Evolutionary conservation across 2,113 vertebrate genomes (phyloP).

Genomic region (Laticauda colubrina): DNA sequence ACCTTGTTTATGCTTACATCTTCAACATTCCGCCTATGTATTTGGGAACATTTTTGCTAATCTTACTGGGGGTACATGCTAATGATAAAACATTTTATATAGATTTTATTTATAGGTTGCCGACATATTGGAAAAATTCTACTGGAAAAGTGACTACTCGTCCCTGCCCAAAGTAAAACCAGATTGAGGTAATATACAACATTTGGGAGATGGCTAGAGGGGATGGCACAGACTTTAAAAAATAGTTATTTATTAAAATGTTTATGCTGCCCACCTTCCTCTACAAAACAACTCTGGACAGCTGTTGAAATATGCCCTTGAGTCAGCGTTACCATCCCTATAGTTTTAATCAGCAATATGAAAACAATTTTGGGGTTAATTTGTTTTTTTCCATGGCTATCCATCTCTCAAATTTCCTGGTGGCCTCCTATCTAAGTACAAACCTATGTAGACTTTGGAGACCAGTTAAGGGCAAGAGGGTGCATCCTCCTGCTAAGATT

Average conservation of each 20-base stretch:
- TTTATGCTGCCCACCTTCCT: too few species aligned
- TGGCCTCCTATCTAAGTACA: neutral
- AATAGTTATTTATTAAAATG: neutral
- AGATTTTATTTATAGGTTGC: too few species aligned
- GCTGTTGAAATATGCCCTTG: neutral
- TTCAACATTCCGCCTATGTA: too few species aligned
- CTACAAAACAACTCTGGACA: too few species aligned
- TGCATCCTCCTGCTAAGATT: neutral
- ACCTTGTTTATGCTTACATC: too few species aligned
- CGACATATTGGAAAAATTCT: neutral
- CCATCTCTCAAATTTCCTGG: neutral
- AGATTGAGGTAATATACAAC: neutral
- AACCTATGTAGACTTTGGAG: neutral
- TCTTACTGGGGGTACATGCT: too few species aligned
- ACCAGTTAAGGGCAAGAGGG: neutral
- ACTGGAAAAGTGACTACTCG: neutral
- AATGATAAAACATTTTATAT: too few species aligned
- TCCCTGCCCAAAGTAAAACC: neutral
- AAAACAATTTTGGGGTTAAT: neutral
- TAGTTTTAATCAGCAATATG: neutral
- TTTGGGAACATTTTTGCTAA: too few species aligned
- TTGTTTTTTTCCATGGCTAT: neutral
- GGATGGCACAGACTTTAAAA: neutral
- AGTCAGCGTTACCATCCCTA: neutral
- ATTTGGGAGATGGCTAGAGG: neutral